Evolutionary conservation across 2,797 vertebrate genomes (phyloP), one percentile per base, ranked within the genome.

Genomic region (Clarias laeviceps): DNA sequence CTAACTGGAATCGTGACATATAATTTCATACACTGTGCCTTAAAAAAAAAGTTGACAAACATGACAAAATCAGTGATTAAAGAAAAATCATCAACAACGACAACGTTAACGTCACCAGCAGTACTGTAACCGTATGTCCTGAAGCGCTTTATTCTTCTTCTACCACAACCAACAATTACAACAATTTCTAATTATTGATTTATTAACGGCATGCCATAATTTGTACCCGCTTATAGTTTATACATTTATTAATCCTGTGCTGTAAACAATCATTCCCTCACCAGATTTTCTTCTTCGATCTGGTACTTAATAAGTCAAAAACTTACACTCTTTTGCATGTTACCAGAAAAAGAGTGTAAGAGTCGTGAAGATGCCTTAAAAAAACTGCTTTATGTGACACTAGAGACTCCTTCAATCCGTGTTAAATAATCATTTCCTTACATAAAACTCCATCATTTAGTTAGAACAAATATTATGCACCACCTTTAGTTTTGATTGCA

Each of bases 1-100:
- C 64, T 59, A 62, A 69, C 40, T 34, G 61, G 34, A 84, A 79
- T 24, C 45, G 54, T 69, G 77, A n/a, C 77, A 54, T 84, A 24
- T 0, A 22, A 76, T 27, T 80, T 73, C 57, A 40, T 76, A 24
- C 64, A 77, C n/a, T 59, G 20, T 3, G 57, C 18, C n/a, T 29
- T 57, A 70, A 40, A 40, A 40, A 12, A 12, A 6, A 40, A 70
- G 34, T 4, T 12, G 24, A 11, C 9, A 20, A 68, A 68, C 20
- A n/a, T 11, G 12, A 45, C 11, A 0, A 11, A n/a, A 37, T 15
- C 11, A 24, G 37, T 72, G 70, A 45, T 17, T 45, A 73, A 2
- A 14, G 40, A 12, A 45, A 72, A 69, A 40, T 70, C 5, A 74
- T 27, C 45, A 54, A 22, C 59, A 61, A 18, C 0, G 22, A 72